Evolutionary conservation across 2,888 invertebrate species (phyloP).

Genomic region (Volucella bombylans): DNA sequence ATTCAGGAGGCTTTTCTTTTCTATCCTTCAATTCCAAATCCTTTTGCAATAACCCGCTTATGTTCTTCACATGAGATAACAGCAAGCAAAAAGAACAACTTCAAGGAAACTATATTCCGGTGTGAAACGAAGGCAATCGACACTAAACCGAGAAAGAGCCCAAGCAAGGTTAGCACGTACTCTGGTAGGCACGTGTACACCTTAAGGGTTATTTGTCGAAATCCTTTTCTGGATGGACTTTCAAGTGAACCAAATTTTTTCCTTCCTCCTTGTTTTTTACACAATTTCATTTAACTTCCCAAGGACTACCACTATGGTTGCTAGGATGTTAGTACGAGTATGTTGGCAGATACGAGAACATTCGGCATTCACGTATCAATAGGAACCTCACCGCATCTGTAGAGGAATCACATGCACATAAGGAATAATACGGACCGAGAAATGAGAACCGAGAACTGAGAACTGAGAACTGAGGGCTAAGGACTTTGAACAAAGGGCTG

Average conservation of each 20-base stretch:
- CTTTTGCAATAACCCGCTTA: constrained; percentile 30
- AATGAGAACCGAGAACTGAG: not conserved
- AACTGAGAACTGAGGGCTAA: too few species aligned
- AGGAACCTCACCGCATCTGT: constrained; percentile 23
- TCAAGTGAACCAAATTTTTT: constrained; percentile 56
- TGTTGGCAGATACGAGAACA: not conserved
- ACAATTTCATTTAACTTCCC: constrained; percentile 66
- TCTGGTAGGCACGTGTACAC: constrained; percentile 66
- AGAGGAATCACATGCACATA: constrained; percentile 2
- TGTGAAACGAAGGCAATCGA: constrained; percentile 58
- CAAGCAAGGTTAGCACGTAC: constrained; percentile 50
- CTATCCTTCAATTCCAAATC: constrained; percentile 18
- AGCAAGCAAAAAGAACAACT: not conserved
- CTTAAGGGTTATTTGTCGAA: constrained; percentile 68
- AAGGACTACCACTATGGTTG: too few species aligned
- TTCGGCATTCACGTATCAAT: constrained; percentile 50
- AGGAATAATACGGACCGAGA: constrained; percentile 33
- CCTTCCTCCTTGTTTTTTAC: constrained; percentile 26
- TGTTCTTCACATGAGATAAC: constrained; percentile 10
- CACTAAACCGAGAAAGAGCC: constrained; percentile 21
- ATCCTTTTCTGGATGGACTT: constrained; percentile 61
- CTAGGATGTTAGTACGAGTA: too few species aligned
- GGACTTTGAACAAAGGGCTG: too few species aligned
- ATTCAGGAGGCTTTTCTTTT: constrained; percentile 27
- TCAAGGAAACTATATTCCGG: constrained; percentile 24